These are phyloP conservation scores for Xanthia icteritia DNA, from an alignment of 2,888 invertebrate genomes.

Conservation along the genomic window DNA sequence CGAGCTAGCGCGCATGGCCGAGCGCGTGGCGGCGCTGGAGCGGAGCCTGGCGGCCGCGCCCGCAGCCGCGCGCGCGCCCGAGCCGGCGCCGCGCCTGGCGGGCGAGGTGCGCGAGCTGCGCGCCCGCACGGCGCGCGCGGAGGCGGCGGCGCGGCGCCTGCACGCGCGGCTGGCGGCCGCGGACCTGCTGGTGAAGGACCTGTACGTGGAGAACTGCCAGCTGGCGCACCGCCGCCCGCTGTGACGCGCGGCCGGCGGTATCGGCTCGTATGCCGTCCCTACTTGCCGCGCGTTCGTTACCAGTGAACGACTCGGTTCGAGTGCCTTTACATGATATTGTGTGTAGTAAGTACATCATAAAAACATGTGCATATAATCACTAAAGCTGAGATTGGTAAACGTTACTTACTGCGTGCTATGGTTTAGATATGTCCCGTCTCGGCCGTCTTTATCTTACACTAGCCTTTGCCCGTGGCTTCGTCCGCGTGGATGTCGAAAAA, in stretches of 20 bases:
- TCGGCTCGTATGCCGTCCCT: neutral
- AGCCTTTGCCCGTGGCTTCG: too few relatives aligned
- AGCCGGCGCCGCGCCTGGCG: conserved; percentile 77
- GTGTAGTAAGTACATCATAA: conserved; percentile 1
- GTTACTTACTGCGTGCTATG: neutral
- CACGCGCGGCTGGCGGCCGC: conserved; percentile 92
- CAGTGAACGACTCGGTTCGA: conserved; percentile 26
- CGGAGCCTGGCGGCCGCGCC: conserved; percentile 78
- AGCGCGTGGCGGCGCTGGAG: conserved; percentile 46
- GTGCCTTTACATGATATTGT: conserved; percentile 55
- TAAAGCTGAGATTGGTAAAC: neutral
- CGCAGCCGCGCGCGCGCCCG: conserved; percentile 75
- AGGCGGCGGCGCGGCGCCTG: conserved; percentile 80
- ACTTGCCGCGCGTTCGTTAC: neutral
- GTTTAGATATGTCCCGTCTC: neutral
- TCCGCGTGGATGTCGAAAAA: too few relatives aligned
- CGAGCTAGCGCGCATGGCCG: conserved; percentile 54
- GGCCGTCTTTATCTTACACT: neutral
- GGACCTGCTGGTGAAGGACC: conserved; percentile 94
- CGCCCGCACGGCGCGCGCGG: conserved; percentile 86
- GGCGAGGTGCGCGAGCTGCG: conserved; percentile 88
- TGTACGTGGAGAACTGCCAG: conserved; percentile 96
- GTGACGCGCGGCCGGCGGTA: conserved; percentile 53
- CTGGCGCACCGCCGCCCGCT: conserved; percentile 81
- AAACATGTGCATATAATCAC: conserved; percentile 10